Conservation (phyloP, 1,140 invertebrate genomes). For the Caenorhabditis remanei region DNA sequence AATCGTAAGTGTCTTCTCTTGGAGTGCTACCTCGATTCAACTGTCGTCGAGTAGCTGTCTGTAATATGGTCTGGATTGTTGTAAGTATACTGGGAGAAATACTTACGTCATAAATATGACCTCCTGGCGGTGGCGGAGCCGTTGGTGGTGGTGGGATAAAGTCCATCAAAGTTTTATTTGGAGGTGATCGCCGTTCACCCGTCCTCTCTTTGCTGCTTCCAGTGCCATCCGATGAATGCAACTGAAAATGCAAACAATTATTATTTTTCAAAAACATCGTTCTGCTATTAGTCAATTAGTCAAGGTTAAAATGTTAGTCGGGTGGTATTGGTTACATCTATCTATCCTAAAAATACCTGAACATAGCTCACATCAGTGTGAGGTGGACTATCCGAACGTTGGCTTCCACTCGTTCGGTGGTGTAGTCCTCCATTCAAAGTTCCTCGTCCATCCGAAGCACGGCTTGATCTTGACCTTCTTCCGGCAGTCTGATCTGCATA, state of each 20-base stretch:
- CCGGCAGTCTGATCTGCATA: constrained; percentile 59
- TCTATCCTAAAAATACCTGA: constrained; percentile 64
- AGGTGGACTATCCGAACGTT: constrained; percentile 70
- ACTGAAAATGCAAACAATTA: constrained; percentile 39
- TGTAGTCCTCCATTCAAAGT: constrained; percentile 36
- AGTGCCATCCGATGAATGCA: constrained; percentile 73
- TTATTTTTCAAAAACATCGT: not conserved
- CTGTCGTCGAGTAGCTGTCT: constrained; percentile 18
- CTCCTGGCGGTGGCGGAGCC: constrained; percentile 61
- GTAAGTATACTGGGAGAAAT: not conserved
- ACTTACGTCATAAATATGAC: constrained; percentile 61
- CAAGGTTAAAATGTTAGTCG: constrained; percentile 4
- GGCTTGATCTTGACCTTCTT: constrained; percentile 47
- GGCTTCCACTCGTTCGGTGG: constrained; percentile 50
- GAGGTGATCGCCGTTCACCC: constrained; percentile 62
- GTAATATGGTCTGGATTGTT: constrained; percentile 18
- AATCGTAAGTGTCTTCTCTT: constrained; percentile 57
- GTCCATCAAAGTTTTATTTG: constrained; percentile 69
- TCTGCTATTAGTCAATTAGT: not conserved
- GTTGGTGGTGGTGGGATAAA: constrained; percentile 70
- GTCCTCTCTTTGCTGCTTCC: constrained; percentile 66
- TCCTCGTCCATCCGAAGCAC: constrained; percentile 53
- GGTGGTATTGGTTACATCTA: not conserved
- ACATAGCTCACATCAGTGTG: constrained; percentile 76
- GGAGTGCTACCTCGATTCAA: constrained; percentile 39